Evolutionary conservation across 2,888 invertebrate species (phyloP).

Genomic region (Drosophila melanosoma): DNA sequence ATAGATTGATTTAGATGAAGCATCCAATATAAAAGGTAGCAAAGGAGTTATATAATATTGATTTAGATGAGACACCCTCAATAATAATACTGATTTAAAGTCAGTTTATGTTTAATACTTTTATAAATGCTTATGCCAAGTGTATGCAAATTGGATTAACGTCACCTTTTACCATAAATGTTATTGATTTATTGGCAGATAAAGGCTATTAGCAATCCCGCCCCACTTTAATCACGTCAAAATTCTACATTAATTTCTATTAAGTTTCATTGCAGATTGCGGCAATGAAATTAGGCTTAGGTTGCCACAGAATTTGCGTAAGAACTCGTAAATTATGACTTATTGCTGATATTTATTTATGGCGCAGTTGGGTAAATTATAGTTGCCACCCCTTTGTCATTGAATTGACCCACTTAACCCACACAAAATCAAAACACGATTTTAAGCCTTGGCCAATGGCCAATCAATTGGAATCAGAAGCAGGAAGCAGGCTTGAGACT

Average conservation of each 20-base stretch:
- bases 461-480: slow-evolving; percentile 51
- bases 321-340: not conserved
- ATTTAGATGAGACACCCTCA: not conserved
- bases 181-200: not conserved
- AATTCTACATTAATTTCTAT: not conserved
- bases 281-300: not conserved
- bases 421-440: slow-evolving; percentile 7
- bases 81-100: not conserved
- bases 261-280: not conserved
- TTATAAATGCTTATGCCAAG: not conserved
- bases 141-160: not conserved
- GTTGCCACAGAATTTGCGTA: not conserved
- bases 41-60: not conserved
- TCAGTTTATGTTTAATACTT: not conserved
- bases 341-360: not conserved
- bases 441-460: slow-evolving; percentile 37
- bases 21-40: too few species aligned
- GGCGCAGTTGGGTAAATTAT: slow-evolving; percentile 22
- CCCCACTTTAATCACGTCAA: not conserved
- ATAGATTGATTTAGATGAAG: not conserved
- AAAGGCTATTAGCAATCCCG: not conserved
- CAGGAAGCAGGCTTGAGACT: slow-evolving; percentile 4
- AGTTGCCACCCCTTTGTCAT: slow-evolving; percentile 26
- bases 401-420: slow-evolving; percentile 49
- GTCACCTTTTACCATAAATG: not conserved